phyloP scores from a whole-genome alignment of 2,113 vertebrate species.

The Pelobates fuscus region DNA sequence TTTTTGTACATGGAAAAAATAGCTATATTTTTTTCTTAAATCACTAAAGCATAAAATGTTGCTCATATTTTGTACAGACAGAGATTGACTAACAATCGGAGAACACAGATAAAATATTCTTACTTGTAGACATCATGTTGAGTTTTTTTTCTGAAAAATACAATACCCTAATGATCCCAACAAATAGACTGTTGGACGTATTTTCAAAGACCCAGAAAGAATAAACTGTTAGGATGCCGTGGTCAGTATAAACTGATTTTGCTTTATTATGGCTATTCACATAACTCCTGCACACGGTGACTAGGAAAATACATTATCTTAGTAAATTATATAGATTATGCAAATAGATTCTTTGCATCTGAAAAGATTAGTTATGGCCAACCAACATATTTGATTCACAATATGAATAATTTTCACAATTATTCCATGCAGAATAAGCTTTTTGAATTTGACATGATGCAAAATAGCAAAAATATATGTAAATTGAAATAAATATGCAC shows the following conservation, averaged over 20 bases:
- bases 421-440: neutral
- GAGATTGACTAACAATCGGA: too few relatives aligned
- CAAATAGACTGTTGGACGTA: too few relatives aligned
- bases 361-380: slow-evolving; percentile 33
- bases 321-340: slow-evolving; percentile 39
- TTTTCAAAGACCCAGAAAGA: too few relatives aligned
- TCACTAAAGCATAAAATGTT: too few relatives aligned
- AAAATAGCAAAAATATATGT: slow-evolving; percentile 18
- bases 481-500: slow-evolving; percentile 29
- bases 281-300: slow-evolving; percentile 25
- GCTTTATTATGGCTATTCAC: neutral
- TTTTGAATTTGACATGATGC: slow-evolving; percentile 6
- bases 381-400: slow-evolving; percentile 35
- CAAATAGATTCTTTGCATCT: slow-evolving; percentile 28
- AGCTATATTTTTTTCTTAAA: too few relatives aligned
- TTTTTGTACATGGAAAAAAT: too few relatives aligned
- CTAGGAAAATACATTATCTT: slow-evolving; percentile 14
- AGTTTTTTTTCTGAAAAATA: too few relatives aligned
- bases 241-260: neutral
- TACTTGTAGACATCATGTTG: too few relatives aligned
- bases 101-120: too few relatives aligned
- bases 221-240: neutral
- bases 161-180: too few relatives aligned
- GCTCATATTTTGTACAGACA: too few relatives aligned
- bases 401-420: slow-evolving; percentile 24